Base-by-base conservation (phyloP, 2,888 invertebrate genomes). In the Adelognathus sp. region DNA sequence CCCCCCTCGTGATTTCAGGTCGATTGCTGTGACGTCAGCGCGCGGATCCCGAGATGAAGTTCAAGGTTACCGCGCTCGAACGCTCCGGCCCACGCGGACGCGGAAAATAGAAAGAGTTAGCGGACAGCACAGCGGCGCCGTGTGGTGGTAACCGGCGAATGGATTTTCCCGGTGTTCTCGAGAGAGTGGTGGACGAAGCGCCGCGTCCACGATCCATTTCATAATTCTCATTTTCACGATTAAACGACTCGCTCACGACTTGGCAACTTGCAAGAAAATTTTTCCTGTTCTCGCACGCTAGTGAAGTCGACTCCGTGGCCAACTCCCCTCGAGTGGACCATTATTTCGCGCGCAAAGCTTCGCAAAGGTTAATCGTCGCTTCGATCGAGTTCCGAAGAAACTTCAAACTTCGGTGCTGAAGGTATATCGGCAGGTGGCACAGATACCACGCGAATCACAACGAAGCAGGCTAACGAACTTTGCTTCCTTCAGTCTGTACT, bases 11-110 rank as follows among this genome's bases (percentile, higher is more conserved):
- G 83, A 85, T 89, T 89, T 88, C 86, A 86, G 89, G 87, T 90
- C 90, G 90, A 90, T 90, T 86, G 85, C 84, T 86, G 84, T 91
- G 90, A 91, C 90, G 90, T 90, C 88, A 88, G 85, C 81, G n/a
- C n/a, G n/a, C n/a, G 82, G 82, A 85, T 87, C 86, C 85, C 77
- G 85, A 87, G 89, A 90, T 90, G 90, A 90, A 90, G 90, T 91
- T 91, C 90, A 91, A 91, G 90, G 90, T 88, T 87, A 83, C 67
- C 85, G 80, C 84, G 87, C 87, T 85, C 81, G 83, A 86, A 85
- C 87, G 87, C 88, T n/a, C 77, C 88, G 85, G 83, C 88, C 88
- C 87, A 88, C 88, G 86, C 85, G 79, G 64, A 80, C 78, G 82
- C 86, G 87, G 86, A 87, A 90, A 88, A 88, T 86, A 86, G 86